Evolutionary conservation across 2,113 vertebrate genomes (phyloP).

Genomic region (Alaudala cheleensis): DNA sequence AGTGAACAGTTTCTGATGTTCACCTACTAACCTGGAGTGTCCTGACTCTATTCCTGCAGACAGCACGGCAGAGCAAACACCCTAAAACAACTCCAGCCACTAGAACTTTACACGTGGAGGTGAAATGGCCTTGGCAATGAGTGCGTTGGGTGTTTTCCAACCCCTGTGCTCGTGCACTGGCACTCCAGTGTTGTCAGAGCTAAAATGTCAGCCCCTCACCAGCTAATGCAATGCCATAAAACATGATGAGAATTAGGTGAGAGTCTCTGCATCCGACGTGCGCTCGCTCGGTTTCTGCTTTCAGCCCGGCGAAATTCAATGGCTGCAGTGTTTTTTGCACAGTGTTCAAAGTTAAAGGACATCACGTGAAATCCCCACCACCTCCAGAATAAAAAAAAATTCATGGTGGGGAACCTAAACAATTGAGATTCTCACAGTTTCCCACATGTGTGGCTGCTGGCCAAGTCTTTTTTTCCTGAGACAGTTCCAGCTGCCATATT

Average conservation of each 20-base stretch:
- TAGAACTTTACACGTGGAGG: not conserved
- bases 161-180: not conserved
- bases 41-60: not conserved
- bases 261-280: not conserved
- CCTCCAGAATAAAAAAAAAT: not conserved
- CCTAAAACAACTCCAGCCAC: not conserved
- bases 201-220: not conserved
- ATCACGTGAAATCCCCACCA: not conserved
- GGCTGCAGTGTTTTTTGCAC: not conserved
- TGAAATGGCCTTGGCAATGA: not conserved
- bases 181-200: not conserved
- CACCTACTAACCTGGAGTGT: not conserved
- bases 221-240: not conserved
- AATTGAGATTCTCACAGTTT: not conserved
- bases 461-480: not conserved
- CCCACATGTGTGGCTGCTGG: not conserved
- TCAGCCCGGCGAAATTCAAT: not conserved
- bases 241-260: not conserved
- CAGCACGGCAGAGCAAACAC: not conserved
- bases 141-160: not conserved
- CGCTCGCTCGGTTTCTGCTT: not conserved
- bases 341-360: not conserved
- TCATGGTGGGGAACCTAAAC: not conserved
- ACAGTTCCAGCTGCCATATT: conserved; percentile 34
- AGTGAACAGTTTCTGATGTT: not conserved